Percentiles rank a stretch among this genome's conserved stretches.
Conservation (phyloP, 2,888 invertebrate genomes). For the Drosophila acutilabella region DNA sequence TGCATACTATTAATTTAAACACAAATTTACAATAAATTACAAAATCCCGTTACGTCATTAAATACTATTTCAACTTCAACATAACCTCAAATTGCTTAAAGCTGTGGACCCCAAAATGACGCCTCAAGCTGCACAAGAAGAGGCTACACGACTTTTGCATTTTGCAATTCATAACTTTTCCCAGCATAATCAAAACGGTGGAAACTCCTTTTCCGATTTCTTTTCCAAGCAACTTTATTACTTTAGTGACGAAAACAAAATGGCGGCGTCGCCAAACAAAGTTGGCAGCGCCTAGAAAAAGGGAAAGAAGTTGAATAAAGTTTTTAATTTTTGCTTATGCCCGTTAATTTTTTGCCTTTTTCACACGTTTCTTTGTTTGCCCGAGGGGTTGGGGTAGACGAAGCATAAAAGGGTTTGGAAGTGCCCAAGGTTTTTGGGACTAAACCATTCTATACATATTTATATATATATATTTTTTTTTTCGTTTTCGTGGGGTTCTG, state of each 20-base stretch:
- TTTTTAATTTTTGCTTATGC: conserved; percentile 53
- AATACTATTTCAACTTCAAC: background rate
- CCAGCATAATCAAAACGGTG: conserved; percentile 50
- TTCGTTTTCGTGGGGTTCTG: conserved; percentile 5
- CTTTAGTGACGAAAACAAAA: conserved; percentile 37
- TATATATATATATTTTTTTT: background rate
- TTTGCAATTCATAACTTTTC: conserved; percentile 72
- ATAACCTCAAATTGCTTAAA: conserved; percentile 28
- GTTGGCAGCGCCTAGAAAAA: background rate
- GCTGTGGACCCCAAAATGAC: conserved; percentile 14
- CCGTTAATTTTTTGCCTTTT: conserved; percentile 74
- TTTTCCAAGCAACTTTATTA: conserved; percentile 15
- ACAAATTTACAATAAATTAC: no score
- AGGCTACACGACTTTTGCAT: conserved; percentile 72
- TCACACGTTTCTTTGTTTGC: conserved; percentile 74
- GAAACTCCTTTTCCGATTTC: conserved; percentile 23
- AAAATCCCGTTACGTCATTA: conserved; percentile 2
- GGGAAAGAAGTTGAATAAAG: conserved; percentile 14
- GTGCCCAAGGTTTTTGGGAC: conserved; percentile 26
- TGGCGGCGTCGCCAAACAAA: conserved; percentile 38
- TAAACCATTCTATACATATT: background rate
- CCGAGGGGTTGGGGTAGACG: conserved; percentile 1
- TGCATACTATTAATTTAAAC: no score
- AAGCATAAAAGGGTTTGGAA: conserved; percentile 55
- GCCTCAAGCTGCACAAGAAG: conserved; percentile 28